Conservation (phyloP, 2,797 vertebrate genomes). For the Paedocypris micromegethes region DNA sequence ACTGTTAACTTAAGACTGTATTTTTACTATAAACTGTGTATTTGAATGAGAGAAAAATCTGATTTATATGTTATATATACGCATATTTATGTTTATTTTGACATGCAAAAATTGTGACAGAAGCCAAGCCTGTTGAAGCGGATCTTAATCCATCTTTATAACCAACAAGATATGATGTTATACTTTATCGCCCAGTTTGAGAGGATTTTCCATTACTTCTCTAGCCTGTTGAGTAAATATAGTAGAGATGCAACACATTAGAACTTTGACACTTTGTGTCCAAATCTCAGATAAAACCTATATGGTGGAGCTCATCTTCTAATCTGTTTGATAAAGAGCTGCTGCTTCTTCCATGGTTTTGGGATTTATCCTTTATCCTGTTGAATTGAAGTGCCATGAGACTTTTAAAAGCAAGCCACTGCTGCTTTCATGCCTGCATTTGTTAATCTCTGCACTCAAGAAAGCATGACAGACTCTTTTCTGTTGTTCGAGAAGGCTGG, state of each 20-base stretch:
- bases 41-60: too few species aligned
- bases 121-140: too few species aligned
- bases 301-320: conserved; percentile 33
- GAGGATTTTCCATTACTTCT: conserved; percentile 20
- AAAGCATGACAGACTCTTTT: background rate
- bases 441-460: conserved; percentile 31
- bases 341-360: conserved; percentile 30
- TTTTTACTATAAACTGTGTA: too few species aligned
- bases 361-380: conserved; percentile 32
- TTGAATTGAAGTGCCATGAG: conserved; percentile 36
- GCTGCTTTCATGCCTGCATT: conserved; percentile 33
- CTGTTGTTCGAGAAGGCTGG: conserved; percentile 3
- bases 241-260: conserved; percentile 13
- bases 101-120: too few species aligned
- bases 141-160: too few species aligned
- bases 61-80: too few species aligned
- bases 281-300: conserved; percentile 30
- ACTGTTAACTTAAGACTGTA: too few species aligned
- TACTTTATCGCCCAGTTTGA: conserved; percentile 1
- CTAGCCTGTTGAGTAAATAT: conserved; percentile 18
- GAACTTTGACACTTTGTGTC: conserved; percentile 17
- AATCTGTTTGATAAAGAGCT: conserved; percentile 41
- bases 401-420: conserved; percentile 24
- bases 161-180: background rate
- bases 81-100: too few species aligned